Percentiles rank a stretch among this genome's conserved stretches.
Evolutionary conservation across 2,888 invertebrate genomes (phyloP).

Genomic region (Sclerodermus sp.): DNA sequence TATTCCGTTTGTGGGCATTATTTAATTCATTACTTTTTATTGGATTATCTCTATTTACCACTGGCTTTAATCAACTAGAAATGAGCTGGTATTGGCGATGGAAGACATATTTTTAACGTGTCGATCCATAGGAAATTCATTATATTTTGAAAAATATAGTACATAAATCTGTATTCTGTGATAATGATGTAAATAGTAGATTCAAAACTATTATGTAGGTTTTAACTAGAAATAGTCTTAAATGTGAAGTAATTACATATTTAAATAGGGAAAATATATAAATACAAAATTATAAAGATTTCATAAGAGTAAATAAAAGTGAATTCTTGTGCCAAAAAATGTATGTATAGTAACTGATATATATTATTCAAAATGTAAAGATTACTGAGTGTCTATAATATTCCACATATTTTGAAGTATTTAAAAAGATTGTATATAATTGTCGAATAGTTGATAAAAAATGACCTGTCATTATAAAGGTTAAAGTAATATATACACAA

Average conservation of each 20-base stretch:
- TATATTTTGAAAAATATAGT: too few relatives aligned
- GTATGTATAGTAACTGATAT: conserved; percentile 18
- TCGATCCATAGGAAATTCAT: too few relatives aligned
- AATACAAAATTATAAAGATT: conserved; percentile 8
- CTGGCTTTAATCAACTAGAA: conserved; percentile 51
- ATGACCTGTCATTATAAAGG: too few relatives aligned
- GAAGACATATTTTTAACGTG: too few relatives aligned
- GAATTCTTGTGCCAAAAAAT: conserved; percentile 57
- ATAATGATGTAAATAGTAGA: too few relatives aligned
- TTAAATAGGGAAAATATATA: background rate
- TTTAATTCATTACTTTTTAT: conserved; percentile 43
- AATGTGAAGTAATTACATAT: too few relatives aligned
- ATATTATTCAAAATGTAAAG: background rate
- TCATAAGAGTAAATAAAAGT: conserved; percentile 33
- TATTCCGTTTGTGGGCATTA: conserved; percentile 50
- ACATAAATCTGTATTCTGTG: too few relatives aligned
- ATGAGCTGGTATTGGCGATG: conserved; percentile 48
- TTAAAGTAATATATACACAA: too few relatives aligned
- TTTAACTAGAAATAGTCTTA: too few relatives aligned
- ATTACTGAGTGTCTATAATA: background rate
- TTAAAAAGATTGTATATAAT: conserved; percentile 14
- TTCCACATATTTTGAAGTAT: background rate
- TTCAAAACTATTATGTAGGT: too few relatives aligned
- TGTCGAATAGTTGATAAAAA: conserved; percentile 9
- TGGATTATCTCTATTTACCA: conserved; percentile 43